phyloP scores from a whole-genome alignment of 2,113 vertebrate genomes.

The Salvelinus namaycush region DNA sequence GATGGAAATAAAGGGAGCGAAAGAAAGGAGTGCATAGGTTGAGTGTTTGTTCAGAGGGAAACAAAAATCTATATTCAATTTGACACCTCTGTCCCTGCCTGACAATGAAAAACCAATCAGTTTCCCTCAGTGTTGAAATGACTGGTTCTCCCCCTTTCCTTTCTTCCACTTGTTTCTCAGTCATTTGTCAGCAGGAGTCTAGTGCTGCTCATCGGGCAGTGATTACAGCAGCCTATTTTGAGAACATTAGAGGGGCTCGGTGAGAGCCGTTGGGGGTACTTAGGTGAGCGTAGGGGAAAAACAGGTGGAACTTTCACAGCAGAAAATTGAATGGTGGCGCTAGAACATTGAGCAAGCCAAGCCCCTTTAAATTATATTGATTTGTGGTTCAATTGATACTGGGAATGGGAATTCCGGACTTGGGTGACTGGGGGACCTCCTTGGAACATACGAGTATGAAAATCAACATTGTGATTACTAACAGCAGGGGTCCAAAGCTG shows the following conservation, averaged over 20 bases:
- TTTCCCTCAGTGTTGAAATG: conserved; percentile 8
- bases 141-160: conserved; percentile 3
- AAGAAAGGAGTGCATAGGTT: not conserved
- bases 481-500: too few relatives aligned
- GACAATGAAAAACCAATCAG: conserved; percentile 13
- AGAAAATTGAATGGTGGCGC: not conserved
- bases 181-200: conserved; percentile 22
- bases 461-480: too few relatives aligned
- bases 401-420: not conserved
- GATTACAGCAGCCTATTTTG: conserved; percentile 7
- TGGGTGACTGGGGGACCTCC: not conserved
- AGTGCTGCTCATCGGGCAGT: not conserved
- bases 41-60: conserved; percentile 11
- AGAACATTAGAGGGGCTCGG: conserved; percentile 4
- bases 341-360: not conserved
- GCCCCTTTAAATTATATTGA: not conserved
- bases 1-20: not conserved
- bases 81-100: conserved; percentile 15
- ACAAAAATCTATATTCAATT: conserved; percentile 48
- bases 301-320: not conserved
- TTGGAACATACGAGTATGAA: not conserved
- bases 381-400: not conserved
- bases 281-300: not conserved
- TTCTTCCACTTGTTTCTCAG: not conserved
- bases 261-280: not conserved